Base-by-base conservation (phyloP, 2,113 vertebrate genomes). In the Psammodynastes pulverulentus region DNA sequence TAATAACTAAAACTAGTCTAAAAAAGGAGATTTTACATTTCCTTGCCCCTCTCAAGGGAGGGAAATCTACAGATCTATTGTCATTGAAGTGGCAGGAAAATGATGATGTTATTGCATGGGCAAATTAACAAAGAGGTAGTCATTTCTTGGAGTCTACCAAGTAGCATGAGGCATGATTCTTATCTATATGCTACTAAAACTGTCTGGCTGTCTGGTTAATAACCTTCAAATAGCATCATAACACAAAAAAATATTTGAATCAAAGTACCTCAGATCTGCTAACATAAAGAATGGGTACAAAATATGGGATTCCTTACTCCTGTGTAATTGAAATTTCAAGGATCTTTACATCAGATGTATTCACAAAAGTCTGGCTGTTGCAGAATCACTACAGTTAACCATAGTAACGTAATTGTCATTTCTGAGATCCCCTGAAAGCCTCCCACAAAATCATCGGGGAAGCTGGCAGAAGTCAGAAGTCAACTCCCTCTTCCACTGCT, bases 1-100 rank as follows among this genome's bases (percentile, higher is more conserved):
- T 51, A 86, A n/a, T 88, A 94, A 58, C 93, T 79, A 43, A 94
- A 52, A 58, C n/a, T 94, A 58, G 94, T 95, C 39, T 92, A 90
- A 93, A 58, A 91, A 90, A 94, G 89, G 52, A 96, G 88, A 4
- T 39, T 92, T 91, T 46, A 53, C 9, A n/a, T 86, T 46, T 23
- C 13, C 67, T 72, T 51, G 26, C 7, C 9, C 13, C 26, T 62
- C 26, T 62, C 3, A 26, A 58, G 54, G 54, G 54, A 58, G 23
- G 24, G 23, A 9, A 26, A 58, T 58, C 23, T 58, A 58, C 8
- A 9, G 9, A 62, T 62, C 24, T 62, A 62, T 62, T 62, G 26
- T 29, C 24, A 12, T 4, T 62, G 56, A 62, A 62, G 26, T 62
- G 56, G 24, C 24, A 29, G 56, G 26, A 62, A 26, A 29, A 62